Percentiles rank a stretch among this genome's conserved stretches.
Evolutionary conservation across 2,888 invertebrate genomes (phyloP).

Genomic region (Macrophya alboannulata): DNA sequence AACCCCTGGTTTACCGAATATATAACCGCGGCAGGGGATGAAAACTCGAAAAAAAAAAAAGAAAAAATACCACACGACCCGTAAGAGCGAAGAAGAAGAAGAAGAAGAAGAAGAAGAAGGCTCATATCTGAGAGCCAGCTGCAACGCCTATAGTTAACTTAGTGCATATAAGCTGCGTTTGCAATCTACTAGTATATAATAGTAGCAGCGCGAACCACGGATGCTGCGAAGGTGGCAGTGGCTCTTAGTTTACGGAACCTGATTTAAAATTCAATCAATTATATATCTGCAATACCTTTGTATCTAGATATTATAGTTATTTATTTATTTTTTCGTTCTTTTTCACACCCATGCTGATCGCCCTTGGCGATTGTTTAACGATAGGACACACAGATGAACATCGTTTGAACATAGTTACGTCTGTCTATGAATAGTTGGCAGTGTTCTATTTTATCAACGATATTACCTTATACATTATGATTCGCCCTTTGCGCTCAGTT

Average conservation of each 20-base stretch:
- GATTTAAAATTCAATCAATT: neutral
- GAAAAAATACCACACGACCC: neutral
- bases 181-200: neutral
- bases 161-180: neutral
- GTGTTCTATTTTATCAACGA: neutral
- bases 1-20: neutral
- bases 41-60: neutral
- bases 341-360: neutral
- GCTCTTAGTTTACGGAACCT: conserved; percentile 2
- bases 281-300: neutral
- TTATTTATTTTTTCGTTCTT: neutral
- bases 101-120: neutral
- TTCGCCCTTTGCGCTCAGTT: conserved; percentile 19
- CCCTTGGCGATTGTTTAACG: neutral
- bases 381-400: neutral
- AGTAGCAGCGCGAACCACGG: neutral
- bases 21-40: neutral
- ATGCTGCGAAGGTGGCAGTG: neutral
- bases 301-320: neutral
- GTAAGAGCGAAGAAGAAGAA: neutral
- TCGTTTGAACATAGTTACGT: neutral
- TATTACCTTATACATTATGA: neutral
- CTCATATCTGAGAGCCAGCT: conserved; percentile 4
- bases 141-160: neutral
- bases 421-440: too few relatives aligned